These are phyloP conservation scores for Oreochromis tanganicae DNA, from an alignment of 2,113 vertebrate species.

Conservation along the genomic window DNA sequence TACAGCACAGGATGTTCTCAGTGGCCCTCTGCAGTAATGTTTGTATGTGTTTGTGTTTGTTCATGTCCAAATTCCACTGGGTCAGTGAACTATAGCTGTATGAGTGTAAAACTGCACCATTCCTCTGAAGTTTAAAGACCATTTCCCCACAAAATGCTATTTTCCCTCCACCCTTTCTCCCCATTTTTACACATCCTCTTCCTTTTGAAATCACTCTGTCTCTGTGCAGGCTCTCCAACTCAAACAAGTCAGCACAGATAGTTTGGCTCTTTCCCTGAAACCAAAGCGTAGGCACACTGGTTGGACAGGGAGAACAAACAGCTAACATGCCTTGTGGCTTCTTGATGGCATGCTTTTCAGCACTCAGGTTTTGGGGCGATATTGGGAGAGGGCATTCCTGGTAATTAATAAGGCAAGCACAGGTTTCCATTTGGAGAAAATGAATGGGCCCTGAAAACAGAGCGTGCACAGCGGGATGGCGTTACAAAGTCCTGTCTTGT, in stretches of 20 bases:
- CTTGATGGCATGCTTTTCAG: slow-evolving; percentile 47
- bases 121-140: slow-evolving; percentile 28
- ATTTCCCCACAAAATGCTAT: slow-evolving; percentile 18
- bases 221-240: slow-evolving; percentile 25
- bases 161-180: slow-evolving; percentile 21
- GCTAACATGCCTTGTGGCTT: slow-evolving; percentile 49
- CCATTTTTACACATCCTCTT: slow-evolving; percentile 53
- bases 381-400: slow-evolving; percentile 36
- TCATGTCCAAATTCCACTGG: not conserved
- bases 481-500: slow-evolving; percentile 30
- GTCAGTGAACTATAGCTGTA: not conserved
- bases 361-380: slow-evolving; percentile 27
- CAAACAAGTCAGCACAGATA: slow-evolving; percentile 52
- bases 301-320: slow-evolving; percentile 37
- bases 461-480: slow-evolving; percentile 3
- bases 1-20: not conserved
- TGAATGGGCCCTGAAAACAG: slow-evolving; percentile 22
- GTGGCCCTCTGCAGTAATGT: not conserved
- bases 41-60: not conserved
- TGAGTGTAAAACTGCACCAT: not conserved
- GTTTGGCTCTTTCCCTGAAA: slow-evolving; percentile 44
- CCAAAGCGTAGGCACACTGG: slow-evolving; percentile 11
- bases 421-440: slow-evolving; percentile 42
- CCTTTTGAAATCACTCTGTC: slow-evolving; percentile 24
- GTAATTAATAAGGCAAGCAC: slow-evolving; percentile 51